Evolutionary conservation across 2,113 vertebrate species (phyloP).

Genomic region (Syngnathus typhle): DNA sequence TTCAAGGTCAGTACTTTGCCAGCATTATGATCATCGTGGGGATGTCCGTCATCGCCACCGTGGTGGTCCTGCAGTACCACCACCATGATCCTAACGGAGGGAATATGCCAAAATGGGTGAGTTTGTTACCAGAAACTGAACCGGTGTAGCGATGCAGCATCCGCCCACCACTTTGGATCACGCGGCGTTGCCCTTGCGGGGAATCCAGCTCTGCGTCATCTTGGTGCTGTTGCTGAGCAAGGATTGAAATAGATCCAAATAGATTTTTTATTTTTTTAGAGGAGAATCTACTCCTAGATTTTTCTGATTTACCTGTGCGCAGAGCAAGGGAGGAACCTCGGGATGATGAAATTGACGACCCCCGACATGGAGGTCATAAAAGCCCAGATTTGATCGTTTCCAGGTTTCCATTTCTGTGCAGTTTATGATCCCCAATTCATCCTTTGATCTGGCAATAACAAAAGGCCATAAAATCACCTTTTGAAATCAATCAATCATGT

Average conservation of each 20-base stretch:
- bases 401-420: not conserved
- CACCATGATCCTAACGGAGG: constrained; percentile 77
- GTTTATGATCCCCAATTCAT: not conserved
- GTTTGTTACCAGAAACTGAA: not conserved
- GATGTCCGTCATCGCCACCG: constrained; percentile 76
- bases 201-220: not conserved
- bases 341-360: too few relatives aligned
- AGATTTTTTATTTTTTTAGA: too few relatives aligned
- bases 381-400: not conserved
- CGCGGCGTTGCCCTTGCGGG: not conserved
- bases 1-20: constrained; percentile 77
- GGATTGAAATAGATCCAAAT: not conserved
- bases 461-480: not conserved
- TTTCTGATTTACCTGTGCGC: not conserved
- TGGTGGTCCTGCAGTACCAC: constrained; percentile 77
- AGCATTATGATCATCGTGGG: constrained; percentile 80
- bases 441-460: not conserved
- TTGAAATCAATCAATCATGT: too few relatives aligned
- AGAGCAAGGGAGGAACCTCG: not conserved
- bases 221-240: not conserved
- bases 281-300: not conserved
- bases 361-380: not conserved
- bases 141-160: not conserved
- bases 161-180: not conserved
- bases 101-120: constrained; percentile 79